Evolutionary conservation across 2,797 vertebrate species (phyloP).

Genomic region (Prunella strophiata): DNA sequence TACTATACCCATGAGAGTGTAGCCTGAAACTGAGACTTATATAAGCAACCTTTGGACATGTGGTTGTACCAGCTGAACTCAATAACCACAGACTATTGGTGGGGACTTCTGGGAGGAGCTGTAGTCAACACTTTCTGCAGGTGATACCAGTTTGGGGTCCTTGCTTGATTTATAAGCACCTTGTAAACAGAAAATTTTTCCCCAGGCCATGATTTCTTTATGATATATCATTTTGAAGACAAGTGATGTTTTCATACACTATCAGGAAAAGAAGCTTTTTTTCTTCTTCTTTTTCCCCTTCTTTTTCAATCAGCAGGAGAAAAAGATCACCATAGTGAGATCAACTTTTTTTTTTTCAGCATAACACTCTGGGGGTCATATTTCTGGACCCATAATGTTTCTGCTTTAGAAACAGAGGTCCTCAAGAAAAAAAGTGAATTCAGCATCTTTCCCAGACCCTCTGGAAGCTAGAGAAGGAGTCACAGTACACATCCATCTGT

Average conservation of each 20-base stretch:
- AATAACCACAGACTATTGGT: not conserved
- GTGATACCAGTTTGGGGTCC: not conserved
- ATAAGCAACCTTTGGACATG: not conserved
- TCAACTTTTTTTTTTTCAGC: not conserved
- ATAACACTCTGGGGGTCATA: not conserved
- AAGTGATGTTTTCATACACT: not conserved
- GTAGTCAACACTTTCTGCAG: not conserved
- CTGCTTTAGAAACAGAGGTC: not conserved
- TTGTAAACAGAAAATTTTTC: not conserved
- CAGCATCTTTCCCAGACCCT: not conserved
- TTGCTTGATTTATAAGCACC: not conserved
- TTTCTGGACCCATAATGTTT: not conserved
- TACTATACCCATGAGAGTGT: not conserved
- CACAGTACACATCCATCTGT: not conserved
- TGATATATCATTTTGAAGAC: not conserved
- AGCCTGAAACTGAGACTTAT: not conserved
- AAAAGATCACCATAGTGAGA: not conserved
- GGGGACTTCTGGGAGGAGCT: not conserved
- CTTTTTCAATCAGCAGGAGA: not conserved
- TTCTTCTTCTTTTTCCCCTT: fast-evolving
- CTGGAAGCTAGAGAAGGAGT: not conserved
- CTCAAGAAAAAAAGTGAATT: not conserved
- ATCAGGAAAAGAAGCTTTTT: not conserved
- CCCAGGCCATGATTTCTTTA: not conserved
- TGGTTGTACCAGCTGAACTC: not conserved